Conservation (phyloP, 2,797 vertebrate genomes). For the Sebastes vulpes region DNA sequence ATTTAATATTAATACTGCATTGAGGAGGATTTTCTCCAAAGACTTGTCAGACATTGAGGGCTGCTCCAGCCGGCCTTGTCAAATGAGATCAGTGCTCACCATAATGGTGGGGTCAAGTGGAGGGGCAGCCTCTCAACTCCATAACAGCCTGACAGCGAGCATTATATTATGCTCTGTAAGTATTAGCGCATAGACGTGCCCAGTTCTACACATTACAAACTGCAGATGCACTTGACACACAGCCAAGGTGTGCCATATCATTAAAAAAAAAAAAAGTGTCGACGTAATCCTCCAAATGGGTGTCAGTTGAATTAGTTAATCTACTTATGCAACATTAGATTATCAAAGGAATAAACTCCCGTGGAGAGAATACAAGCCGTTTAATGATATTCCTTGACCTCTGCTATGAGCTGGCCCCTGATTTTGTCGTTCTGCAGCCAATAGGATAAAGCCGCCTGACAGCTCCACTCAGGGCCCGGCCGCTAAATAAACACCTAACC, state of each 20-base stretch:
- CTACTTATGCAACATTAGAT: conserved; percentile 75
- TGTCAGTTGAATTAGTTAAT: conserved; percentile 71
- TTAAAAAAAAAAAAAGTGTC: conserved; percentile 41
- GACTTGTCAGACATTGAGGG: conserved; percentile 85
- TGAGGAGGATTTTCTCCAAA: conserved; percentile 86
- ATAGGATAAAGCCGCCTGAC: conserved; percentile 54
- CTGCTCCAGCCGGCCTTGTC: conserved; percentile 85
- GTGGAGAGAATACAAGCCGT: conserved; percentile 68
- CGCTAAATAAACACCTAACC: conserved; percentile 79
- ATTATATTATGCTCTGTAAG: conserved; percentile 70
- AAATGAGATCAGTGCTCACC: conserved; percentile 89
- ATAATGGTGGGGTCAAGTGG: conserved; percentile 91
- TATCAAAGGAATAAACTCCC: conserved; percentile 63
- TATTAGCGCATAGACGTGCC: conserved; percentile 38
- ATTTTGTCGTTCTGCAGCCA: conserved; percentile 55
- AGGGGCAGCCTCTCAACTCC: conserved; percentile 85
- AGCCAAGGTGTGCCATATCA: conserved; percentile 57
- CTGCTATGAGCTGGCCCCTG: conserved; percentile 51
- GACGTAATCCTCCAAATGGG: conserved; percentile 69
- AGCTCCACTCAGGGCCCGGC: conserved; percentile 67
- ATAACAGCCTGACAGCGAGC: conserved; percentile 82
- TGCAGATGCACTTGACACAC: conserved; percentile 51
- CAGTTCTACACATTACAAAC: conserved; percentile 40
- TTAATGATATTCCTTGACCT: conserved; percentile 75
- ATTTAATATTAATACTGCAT: conserved; percentile 80